These are phyloP conservation scores for Drosophila emarginata DNA, from an alignment of 2,888 invertebrate genomes.

Conservation along the genomic window DNA sequence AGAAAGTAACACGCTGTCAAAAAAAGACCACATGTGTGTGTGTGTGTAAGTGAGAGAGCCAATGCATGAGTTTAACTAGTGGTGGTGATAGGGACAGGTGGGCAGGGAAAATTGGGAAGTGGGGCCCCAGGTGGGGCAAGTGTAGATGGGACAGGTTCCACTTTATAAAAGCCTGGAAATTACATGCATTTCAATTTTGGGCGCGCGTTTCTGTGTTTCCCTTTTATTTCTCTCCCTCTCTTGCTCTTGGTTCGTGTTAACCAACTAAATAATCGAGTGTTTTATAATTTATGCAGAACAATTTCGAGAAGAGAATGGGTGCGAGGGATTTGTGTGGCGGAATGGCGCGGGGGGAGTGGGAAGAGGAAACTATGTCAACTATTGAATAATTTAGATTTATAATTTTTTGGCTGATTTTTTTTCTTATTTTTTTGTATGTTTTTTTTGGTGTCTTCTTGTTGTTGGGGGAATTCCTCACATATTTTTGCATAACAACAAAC, in stretches of 20 bases:
- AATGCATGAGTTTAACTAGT: conserved; percentile 34
- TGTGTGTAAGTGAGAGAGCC: conserved; percentile 18
- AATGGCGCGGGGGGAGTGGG: conserved; percentile 4
- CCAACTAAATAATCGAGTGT: conserved; percentile 68
- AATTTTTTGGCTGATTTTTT: conserved; percentile 36
- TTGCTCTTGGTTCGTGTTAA: neutral
- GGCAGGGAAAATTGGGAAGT: conserved; percentile 32
- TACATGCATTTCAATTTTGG: conserved; percentile 64
- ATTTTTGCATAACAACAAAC: conserved; percentile 66
- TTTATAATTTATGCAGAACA: conserved; percentile 62
- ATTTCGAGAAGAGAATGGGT: conserved; percentile 7
- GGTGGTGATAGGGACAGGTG: conserved; percentile 15
- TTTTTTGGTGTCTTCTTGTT: conserved; percentile 18
- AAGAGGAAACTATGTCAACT: conserved; percentile 45
- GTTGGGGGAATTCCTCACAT: conserved; percentile 73
- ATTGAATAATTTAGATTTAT: conserved; percentile 56
- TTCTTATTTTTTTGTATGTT: conserved; percentile 36
- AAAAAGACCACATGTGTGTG: conserved; percentile 44
- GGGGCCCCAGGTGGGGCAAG: conserved; percentile 50
- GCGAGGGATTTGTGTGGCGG: neutral
- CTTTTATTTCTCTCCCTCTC: conserved; percentile 29
- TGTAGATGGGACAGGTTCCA: conserved; percentile 66
- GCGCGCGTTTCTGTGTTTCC: conserved; percentile 45
- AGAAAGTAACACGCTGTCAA: conserved; percentile 78
- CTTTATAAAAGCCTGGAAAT: conserved; percentile 57